A percentile compares a stretch with the other conserved stretches of the same genome.
phyloP scores from a whole-genome alignment of 1,140 invertebrate species.

The Diabrotica virgifera region DNA sequence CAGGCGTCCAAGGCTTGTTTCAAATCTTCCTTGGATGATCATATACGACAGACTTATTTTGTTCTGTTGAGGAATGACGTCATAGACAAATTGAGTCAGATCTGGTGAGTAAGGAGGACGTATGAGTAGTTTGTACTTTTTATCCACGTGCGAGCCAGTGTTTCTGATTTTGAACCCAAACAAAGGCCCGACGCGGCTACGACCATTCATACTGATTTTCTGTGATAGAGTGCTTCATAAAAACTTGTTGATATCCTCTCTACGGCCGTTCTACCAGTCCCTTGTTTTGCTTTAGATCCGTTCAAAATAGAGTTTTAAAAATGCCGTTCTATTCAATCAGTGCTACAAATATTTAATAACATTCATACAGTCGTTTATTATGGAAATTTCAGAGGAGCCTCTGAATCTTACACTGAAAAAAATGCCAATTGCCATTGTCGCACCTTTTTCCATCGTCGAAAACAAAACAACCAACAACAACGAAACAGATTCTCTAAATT shows the following conservation, averaged over 20 bases:
- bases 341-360: neutral
- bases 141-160: conserved; percentile 41
- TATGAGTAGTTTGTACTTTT: too few species aligned
- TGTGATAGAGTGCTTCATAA: conserved; percentile 48
- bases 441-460: conserved; percentile 36
- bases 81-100: too few species aligned
- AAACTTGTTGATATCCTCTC: conserved; percentile 53
- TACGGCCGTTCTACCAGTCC: conserved; percentile 7
- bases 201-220: conserved; percentile 51
- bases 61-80: too few species aligned
- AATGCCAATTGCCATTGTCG: conserved; percentile 49
- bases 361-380: conserved; percentile 17
- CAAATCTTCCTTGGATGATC: too few species aligned
- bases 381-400: conserved; percentile 45
- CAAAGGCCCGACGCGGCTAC: conserved; percentile 44
- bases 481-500: conserved; percentile 15
- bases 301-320: neutral
- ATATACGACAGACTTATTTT: too few species aligned
- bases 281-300: neutral
- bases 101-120: too few species aligned
- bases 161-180: conserved; percentile 45
- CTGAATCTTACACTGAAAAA: conserved; percentile 51
- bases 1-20: too few species aligned
- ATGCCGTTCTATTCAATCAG: neutral
- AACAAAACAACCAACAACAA: conserved; percentile 29